Conservation (phyloP, 2,888 invertebrate genomes). For the Sphaerolaimus hirsutus region DNA sequence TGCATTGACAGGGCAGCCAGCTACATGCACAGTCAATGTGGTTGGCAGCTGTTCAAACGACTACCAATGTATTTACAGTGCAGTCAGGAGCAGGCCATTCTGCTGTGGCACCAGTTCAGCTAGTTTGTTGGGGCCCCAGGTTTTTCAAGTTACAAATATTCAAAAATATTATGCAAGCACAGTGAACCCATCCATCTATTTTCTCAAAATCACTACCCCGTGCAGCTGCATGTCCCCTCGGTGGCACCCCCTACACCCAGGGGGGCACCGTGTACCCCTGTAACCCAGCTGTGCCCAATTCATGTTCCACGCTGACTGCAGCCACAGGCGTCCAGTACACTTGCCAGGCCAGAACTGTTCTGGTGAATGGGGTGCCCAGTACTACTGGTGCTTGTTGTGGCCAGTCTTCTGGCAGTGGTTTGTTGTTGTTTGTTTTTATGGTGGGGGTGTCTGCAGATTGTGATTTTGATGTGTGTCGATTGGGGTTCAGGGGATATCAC, state of each 20-base stretch:
- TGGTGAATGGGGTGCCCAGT: background rate
- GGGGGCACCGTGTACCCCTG: background rate
- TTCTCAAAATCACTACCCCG: too few relatives aligned
- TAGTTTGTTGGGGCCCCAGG: too few relatives aligned
- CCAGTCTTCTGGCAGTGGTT: too few relatives aligned
- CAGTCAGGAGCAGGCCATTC: background rate
- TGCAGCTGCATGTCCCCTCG: background rate
- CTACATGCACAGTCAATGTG: background rate
- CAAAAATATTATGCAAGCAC: too few relatives aligned
- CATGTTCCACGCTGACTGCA: background rate
- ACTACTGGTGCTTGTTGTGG: background rate
- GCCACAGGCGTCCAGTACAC: background rate
- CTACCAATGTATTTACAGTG: background rate
- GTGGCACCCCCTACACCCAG: background rate
- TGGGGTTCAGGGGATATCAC: too few relatives aligned
- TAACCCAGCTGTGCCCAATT: background rate
- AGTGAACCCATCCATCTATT: too few relatives aligned
- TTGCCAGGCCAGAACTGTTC: background rate
- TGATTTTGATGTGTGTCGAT: too few relatives aligned
- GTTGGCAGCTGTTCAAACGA: background rate
- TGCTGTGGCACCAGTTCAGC: slow-evolving; percentile 1
- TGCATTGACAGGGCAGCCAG: background rate
- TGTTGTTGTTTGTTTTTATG: too few relatives aligned
- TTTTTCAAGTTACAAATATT: too few relatives aligned
- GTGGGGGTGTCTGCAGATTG: too few relatives aligned